Evolutionary conservation across 2,113 vertebrate genomes (phyloP).

Genomic region (Alethe diademata): DNA sequence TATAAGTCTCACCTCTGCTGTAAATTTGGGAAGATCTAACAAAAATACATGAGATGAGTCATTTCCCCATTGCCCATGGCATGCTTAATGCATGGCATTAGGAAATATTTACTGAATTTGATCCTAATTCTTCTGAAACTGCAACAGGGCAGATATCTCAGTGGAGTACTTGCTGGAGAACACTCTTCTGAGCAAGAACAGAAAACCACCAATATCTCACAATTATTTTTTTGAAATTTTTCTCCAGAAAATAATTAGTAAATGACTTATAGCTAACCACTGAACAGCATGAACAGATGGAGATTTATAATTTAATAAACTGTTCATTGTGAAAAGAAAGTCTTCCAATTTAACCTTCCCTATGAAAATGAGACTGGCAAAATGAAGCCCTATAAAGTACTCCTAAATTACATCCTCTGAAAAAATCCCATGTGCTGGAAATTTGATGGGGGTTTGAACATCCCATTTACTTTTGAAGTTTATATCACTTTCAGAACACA

Average conservation of each 20-base stretch:
- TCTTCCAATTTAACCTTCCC: conserved; percentile 1
- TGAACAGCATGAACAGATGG: conserved; percentile 44
- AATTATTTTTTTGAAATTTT: not conserved
- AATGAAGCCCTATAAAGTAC: not conserved
- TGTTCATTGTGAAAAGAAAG: not conserved
- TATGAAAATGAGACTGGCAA: conserved; percentile 13
- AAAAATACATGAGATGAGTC: not conserved
- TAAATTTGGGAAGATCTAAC: not conserved
- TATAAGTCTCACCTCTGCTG: not conserved
- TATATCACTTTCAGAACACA: not conserved
- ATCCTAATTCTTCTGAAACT: not conserved
- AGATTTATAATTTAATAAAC: conserved; percentile 20
- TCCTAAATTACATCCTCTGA: not conserved
- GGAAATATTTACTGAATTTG: not conserved
- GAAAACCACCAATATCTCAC: not conserved
- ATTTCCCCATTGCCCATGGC: not conserved
- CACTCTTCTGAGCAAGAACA: not conserved
- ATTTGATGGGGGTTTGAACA: not conserved
- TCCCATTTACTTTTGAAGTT: not conserved
- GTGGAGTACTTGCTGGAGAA: not conserved
- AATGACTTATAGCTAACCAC: conserved; percentile 11
- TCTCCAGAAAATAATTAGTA: conserved; percentile 39
- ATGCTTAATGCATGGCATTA: not conserved
- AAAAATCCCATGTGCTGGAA: not conserved
- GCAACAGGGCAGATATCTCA: not conserved